Percentiles rank a stretch among this genome's conserved stretches.
Conservation (phyloP, 2,113 vertebrate genomes). For the Eira barbara region DNA sequence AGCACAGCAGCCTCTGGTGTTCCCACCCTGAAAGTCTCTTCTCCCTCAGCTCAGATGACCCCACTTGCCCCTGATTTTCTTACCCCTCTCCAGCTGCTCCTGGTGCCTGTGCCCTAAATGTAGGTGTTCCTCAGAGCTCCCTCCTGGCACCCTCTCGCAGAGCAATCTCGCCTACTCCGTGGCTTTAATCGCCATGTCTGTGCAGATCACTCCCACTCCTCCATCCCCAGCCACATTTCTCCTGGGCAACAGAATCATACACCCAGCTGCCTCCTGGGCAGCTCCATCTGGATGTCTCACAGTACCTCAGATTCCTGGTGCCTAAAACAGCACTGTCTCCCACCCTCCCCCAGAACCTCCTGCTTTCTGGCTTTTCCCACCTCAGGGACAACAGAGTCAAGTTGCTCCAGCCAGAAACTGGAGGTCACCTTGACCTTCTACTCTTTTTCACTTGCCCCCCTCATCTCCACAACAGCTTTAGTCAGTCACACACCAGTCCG, state of each 20-base stretch:
- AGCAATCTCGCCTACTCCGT: neutral
- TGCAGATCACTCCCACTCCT: neutral
- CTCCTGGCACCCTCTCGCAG: neutral
- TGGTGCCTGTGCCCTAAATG: neutral
- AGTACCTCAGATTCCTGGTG: slow-evolving; percentile 9
- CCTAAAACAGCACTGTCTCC: slow-evolving; percentile 52
- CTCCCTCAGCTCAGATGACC: neutral
- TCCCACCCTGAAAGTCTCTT: neutral
- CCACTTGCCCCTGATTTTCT: neutral
- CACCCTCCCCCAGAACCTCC: slow-evolving; percentile 3
- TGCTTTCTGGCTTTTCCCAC: neutral
- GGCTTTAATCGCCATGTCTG: neutral
- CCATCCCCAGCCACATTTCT: neutral
- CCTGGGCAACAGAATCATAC: neutral
- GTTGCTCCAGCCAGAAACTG: neutral
- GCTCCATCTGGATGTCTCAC: slow-evolving; percentile 60
- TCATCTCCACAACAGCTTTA: neutral
- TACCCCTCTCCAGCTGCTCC: neutral
- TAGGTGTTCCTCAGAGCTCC: neutral
- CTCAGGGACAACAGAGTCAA: neutral
- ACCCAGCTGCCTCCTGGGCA: slow-evolving; percentile 55
- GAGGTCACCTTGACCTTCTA: slow-evolving; percentile 34
- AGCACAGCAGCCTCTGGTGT: neutral
- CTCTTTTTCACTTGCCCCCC: neutral
- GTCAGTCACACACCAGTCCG: neutral